Evolutionary conservation across 2,888 invertebrate genomes (phyloP).

Genomic region (Hirtodrosophila alboralis): DNA sequence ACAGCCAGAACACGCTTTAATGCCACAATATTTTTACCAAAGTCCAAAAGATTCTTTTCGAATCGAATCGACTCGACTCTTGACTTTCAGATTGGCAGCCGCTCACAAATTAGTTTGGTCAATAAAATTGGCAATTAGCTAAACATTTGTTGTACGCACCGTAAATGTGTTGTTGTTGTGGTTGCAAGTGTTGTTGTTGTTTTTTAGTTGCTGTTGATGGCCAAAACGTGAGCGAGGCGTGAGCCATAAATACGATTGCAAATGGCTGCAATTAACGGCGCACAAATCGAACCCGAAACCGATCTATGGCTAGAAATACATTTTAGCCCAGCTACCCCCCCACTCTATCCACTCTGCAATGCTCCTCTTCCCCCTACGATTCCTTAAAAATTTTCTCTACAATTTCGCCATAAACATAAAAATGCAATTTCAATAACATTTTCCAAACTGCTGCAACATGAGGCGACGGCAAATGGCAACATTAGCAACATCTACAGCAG

Average conservation of each 20-base stretch:
- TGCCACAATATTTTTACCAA: slow-evolving; percentile 8
- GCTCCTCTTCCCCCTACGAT: background rate
- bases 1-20: slow-evolving; percentile 7
- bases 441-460: slow-evolving; percentile 61
- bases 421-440: slow-evolving; percentile 81
- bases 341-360: too few relatives aligned
- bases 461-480: slow-evolving; percentile 55
- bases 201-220: slow-evolving; percentile 53
- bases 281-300: slow-evolving; percentile 38
- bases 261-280: slow-evolving; percentile 73
- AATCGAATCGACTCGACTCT: slow-evolving; percentile 23
- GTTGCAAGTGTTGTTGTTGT: slow-evolving; percentile 20
- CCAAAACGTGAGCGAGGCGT: slow-evolving; percentile 76
- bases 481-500: slow-evolving; percentile 4
- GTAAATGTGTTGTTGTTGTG: slow-evolving; percentile 40
- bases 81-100: slow-evolving; percentile 53
- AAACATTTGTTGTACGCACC: slow-evolving; percentile 73
- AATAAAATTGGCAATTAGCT: slow-evolving; percentile 72
- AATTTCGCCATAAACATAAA: slow-evolving; percentile 74
- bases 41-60: background rate
- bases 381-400: slow-evolving; percentile 13
- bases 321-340: background rate
- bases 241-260: slow-evolving; percentile 77
- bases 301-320: slow-evolving; percentile 37
- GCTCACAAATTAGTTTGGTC: slow-evolving; percentile 72